Percentiles rank a stretch among this genome's conserved stretches.
These are phyloP conservation scores for Sminthopsis crassicaudata DNA, from an alignment of 2,113 vertebrate genomes.

Conservation along the genomic window DNA sequence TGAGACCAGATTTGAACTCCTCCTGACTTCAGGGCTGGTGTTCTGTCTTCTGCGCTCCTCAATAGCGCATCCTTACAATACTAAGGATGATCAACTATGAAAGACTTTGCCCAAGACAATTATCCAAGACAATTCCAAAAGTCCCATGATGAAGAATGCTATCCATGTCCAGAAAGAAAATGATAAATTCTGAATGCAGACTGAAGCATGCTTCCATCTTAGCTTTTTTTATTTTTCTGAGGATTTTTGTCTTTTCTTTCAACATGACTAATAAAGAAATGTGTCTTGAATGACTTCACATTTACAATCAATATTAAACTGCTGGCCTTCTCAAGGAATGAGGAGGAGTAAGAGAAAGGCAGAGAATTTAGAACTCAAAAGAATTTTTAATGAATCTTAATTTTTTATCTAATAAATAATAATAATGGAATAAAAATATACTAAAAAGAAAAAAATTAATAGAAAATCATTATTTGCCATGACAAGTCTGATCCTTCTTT, in stretches of 20 bases:
- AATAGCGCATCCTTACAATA: too few relatives aligned
- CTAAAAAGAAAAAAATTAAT: neutral
- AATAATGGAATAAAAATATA: neutral
- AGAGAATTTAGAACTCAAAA: neutral
- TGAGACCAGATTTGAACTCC: too few relatives aligned
- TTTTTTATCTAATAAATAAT: neutral
- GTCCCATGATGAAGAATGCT: neutral
- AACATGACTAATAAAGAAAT: neutral
- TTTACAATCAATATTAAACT: neutral
- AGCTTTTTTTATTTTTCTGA: neutral
- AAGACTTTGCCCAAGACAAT: neutral
- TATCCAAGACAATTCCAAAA: neutral
- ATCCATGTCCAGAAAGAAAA: neutral
- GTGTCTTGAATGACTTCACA: neutral
- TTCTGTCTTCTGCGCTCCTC: too few relatives aligned
- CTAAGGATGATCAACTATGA: neutral
- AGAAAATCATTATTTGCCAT: neutral
- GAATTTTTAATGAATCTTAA: neutral
- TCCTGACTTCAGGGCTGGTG: too few relatives aligned
- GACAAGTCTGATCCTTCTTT: neutral
- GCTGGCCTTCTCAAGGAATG: neutral
- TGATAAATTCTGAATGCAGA: neutral
- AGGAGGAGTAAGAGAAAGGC: fast-evolving
- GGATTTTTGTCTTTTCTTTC: neutral
- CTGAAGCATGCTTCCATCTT: neutral